A percentile compares a stretch with the other conserved stretches of the same genome.
These are phyloP conservation scores for Aphis craccivora DNA, from an alignment of 1,140 invertebrate species.

Conservation along the genomic window DNA sequence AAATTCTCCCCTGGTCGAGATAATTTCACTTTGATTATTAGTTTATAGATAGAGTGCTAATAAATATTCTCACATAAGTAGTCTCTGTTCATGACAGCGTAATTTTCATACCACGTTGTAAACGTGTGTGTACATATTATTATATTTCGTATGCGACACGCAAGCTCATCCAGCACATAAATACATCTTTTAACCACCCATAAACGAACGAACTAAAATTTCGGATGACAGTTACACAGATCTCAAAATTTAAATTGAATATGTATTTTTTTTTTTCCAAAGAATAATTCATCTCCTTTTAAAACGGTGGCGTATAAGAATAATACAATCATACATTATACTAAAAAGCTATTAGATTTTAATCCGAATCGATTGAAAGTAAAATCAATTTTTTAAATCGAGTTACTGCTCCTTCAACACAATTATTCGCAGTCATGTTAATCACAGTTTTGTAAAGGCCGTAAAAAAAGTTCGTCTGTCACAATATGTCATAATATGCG, in stretches of 20 bases:
- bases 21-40: not conserved
- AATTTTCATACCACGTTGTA: not conserved
- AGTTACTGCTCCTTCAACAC: not conserved
- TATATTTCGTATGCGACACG: not conserved
- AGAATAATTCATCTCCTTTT: not conserved
- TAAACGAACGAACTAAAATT: constrained; percentile 12
- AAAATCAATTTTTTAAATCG: not conserved
- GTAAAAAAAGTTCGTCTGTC: not conserved
- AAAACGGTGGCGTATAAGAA: not conserved
- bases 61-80: not conserved
- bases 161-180: not conserved
- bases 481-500: not conserved
- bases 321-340: not conserved
- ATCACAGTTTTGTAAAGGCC: not conserved
- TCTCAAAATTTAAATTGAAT: not conserved
- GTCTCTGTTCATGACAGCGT: constrained; percentile 8
- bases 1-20: not conserved
- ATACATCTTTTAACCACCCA: not conserved
- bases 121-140: not conserved
- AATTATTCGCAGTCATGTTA: not conserved
- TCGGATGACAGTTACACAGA: not conserved
- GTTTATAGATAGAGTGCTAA: not conserved
- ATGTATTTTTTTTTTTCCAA: not conserved
- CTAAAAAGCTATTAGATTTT: not conserved
- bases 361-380: not conserved